Evolutionary conservation across 2,797 vertebrate genomes (phyloP), one percentile per base, ranked within the genome.

Genomic region (Epinephelus awoara): DNA sequence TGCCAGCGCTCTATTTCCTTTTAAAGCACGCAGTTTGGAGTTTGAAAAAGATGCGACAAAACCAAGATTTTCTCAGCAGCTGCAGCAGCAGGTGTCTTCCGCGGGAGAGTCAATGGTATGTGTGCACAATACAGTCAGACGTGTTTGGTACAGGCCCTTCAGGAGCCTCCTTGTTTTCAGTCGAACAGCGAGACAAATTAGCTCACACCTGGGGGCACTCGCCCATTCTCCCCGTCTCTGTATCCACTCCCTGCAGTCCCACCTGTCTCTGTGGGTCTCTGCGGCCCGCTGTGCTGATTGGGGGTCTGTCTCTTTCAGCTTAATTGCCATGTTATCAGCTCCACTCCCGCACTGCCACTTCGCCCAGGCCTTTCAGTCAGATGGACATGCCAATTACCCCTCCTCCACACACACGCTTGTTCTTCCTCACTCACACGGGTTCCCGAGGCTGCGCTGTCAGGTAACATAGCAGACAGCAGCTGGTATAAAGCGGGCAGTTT

Each of bases 251-350:
- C 21, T 54, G 47, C 70, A 67, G 70, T 73, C 71, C 72, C 69
- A 83, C 85, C 84, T 88, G 82, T 81, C 79, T 88, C 71, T 68
- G 40, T 44, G 44, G 78, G 69, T 72, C 82, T 77, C 79, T 73
- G 77, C 67, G 47, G 71, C 82, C 49, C 18, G 71, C 80, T 90
- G 86, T 63, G 75, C 61, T 83, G 89, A 90, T 84, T 86, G 72
- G 74, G 67, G 74, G 69, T 83, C 87, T 84, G 75, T 86, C 87
- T 90, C 68, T 87, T 57, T 3, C n/a, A 29, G 82, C 80, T 72
- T 93, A 94, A 94, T 93, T 93, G 90, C 85, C 68, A 74, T 80
- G 88, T 92, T 93, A 94, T 93, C 92, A 90, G 85, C 84, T 79
- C 79, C 54, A 77, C 77, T 86, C 73, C 89, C 79, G 80, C 88